Evolutionary conservation across 2,888 invertebrate genomes (phyloP), one percentile per base, ranked within the genome.

Genomic region (Bombyx huttoni): DNA sequence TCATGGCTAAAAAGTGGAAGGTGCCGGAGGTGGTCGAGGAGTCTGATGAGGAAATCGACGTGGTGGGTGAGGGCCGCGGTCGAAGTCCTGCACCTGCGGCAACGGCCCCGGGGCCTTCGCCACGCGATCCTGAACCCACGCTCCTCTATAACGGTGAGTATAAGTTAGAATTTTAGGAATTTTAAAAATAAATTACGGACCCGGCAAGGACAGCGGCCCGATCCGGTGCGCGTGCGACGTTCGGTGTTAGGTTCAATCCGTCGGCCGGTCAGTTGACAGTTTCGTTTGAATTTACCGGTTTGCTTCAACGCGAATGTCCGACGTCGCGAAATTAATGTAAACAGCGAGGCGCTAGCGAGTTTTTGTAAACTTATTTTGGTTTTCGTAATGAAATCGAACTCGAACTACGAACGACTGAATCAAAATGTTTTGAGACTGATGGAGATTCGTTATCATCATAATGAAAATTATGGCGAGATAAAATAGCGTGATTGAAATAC

Each of bases 1-100:
- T 96, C 87, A 96, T 96, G 96, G 96, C 96, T 75, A 96, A 96
- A 90, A 96, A 96, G 91, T 96, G 96, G 95, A 96, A 96, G 92
- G 94, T 75, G 78, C 81, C 79, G 81, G 90, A 81, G 83, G 90
- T 89, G 76, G 91, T 91, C 64, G 92, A 92, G 65, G 86, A 87
- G 90, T 83, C 85, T 59, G 87, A 93, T 65, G 95, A 95, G 87
- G 95, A 95, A 89, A 94, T 95, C 89, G 95, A 95, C 91, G 95
- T 95, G 75, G 95, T 95, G 65, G 95, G 94, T 61, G 94, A 94
- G 75, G 94, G 94, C 81, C 85, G 87, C 80, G 85, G 83, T 77
- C 79, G 82, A 65, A 88, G 88, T 79, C 86, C 86, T 66, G 87
- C 86, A 67, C 88, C 84, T 65, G 89, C 85, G 62, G 87, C 87